Evolutionary conservation across 1,140 invertebrate species (phyloP).

Genomic region (Babylonia areolata): DNA sequence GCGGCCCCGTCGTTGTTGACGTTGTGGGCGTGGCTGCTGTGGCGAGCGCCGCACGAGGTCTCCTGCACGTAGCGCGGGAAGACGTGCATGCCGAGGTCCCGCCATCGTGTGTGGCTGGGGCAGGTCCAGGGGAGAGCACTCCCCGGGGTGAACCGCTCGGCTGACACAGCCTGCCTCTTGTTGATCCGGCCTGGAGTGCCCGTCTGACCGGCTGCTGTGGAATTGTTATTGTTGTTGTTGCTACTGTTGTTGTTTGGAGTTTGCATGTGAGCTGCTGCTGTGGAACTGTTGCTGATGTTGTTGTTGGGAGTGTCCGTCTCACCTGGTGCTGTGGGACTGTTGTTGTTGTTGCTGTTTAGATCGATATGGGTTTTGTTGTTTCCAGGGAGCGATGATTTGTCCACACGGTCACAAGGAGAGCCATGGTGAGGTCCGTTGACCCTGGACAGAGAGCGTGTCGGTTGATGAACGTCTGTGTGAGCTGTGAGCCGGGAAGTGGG

Average conservation of each 20-base stretch:
- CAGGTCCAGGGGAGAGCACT: conserved; percentile 19
- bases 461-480: too few relatives aligned
- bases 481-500: too few relatives aligned
- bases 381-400: too few relatives aligned
- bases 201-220: neutral
- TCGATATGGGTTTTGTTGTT: too few relatives aligned
- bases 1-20: neutral
- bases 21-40: neutral
- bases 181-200: neutral
- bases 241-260: too few relatives aligned
- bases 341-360: too few relatives aligned
- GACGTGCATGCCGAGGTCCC: conserved; percentile 27
- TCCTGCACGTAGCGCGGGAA: conserved; percentile 38
- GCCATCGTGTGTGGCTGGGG: conserved; percentile 9
- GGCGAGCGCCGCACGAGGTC: neutral
- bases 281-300: too few relatives aligned
- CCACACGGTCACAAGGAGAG: neutral
- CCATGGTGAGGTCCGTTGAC: neutral
- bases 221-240: too few relatives aligned
- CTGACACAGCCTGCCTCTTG: neutral
- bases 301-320: too few relatives aligned
- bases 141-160: neutral
- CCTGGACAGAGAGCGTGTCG: neutral
- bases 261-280: too few relatives aligned
- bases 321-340: too few relatives aligned